A percentile compares a stretch with the other conserved stretches of the same genome.
phyloP scores from a whole-genome alignment of 2,113 vertebrate genomes.

The Lanius collurio region DNA sequence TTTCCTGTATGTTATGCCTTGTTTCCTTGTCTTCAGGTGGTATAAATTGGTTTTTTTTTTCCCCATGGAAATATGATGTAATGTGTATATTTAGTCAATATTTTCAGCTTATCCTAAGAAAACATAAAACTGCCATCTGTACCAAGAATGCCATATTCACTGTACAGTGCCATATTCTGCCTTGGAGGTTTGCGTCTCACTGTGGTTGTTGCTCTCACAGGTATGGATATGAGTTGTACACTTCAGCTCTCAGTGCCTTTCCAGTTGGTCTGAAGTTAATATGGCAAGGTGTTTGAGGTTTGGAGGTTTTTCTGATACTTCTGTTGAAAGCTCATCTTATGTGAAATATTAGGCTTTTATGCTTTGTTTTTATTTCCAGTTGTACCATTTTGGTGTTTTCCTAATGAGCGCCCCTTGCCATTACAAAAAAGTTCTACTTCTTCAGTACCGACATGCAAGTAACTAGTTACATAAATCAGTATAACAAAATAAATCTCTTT shows the following conservation, averaged over 20 bases:
- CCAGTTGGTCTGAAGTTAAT: not conserved
- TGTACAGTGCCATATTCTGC: constrained; percentile 35
- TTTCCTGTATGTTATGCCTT: not conserved
- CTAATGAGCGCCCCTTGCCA: not conserved
- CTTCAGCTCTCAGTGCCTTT: constrained; percentile 45
- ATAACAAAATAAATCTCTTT: not conserved
- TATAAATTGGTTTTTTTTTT: not conserved
- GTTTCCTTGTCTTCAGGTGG: constrained; percentile 1
- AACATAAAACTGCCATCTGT: not conserved
- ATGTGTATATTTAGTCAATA: constrained; percentile 32
- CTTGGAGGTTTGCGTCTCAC: not conserved
- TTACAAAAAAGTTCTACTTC: not conserved
- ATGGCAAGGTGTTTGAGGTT: not conserved
- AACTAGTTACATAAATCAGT: not conserved
- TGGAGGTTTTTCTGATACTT: not conserved
- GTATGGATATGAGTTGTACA: not conserved
- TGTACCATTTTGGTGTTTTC: not conserved
- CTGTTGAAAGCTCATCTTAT: not conserved
- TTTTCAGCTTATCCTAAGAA: constrained; percentile 22
- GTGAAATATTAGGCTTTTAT: not conserved
- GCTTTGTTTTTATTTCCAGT: not conserved
- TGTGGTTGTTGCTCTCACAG: not conserved
- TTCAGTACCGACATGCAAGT: not conserved
- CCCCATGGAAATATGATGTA: not conserved
- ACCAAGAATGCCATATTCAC: constrained; percentile 9